A percentile compares a stretch with the other conserved stretches of the same genome.
Evolutionary conservation across 2,113 vertebrate genomes (phyloP).

Genomic region (Herpailurus yagouaroundi): DNA sequence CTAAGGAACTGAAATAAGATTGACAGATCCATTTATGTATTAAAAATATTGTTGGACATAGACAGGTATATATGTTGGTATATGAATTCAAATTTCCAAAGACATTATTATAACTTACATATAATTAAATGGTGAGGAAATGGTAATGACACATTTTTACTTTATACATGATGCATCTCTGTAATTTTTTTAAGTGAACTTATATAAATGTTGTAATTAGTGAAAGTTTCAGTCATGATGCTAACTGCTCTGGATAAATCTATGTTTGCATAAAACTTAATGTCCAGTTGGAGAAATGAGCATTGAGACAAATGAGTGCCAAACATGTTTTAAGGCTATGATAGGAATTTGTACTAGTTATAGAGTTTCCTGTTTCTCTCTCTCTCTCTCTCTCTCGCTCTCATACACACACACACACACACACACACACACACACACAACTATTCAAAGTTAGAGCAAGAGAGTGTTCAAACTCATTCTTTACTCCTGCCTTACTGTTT

Average conservation of each 20-base stretch:
- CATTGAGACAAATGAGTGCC: neutral
- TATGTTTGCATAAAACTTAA: neutral
- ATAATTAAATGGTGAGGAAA: neutral
- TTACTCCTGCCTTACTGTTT: neutral
- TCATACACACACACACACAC: neutral
- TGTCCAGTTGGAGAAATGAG: neutral
- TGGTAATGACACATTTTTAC: neutral
- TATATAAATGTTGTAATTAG: neutral
- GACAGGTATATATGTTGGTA: neutral
- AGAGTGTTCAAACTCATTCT: neutral
- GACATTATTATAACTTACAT: neutral
- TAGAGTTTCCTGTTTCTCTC: neutral
- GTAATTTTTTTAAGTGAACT: neutral
- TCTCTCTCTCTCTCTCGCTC: too few relatives aligned
- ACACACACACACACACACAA: neutral
- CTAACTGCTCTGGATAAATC: neutral
- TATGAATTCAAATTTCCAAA: neutral
- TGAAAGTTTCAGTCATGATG: neutral
- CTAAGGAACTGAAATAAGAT: neutral
- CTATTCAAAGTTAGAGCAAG: neutral
- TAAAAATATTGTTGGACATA: neutral
- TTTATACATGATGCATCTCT: neutral
- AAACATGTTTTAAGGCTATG: neutral
- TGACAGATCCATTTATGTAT: neutral
- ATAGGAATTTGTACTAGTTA: neutral